Base-by-base conservation (phyloP, 2,113 vertebrate genomes). In the Falco punctatus region DNA sequence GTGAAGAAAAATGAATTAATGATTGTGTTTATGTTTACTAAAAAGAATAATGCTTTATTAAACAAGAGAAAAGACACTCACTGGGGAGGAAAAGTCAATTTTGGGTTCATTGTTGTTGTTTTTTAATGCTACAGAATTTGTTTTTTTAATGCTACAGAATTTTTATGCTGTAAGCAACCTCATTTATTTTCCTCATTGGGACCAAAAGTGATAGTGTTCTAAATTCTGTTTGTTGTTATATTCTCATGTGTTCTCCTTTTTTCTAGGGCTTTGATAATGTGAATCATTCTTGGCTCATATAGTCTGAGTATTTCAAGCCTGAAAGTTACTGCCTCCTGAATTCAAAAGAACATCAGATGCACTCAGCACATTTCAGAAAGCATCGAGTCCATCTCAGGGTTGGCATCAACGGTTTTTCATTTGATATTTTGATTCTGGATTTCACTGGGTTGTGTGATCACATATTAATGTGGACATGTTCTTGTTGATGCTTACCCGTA, bases 211-310 rank as follows among this genome's bases (percentile, higher is more conserved):
- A 65, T 77, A 66, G 54, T 80, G 62, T 46, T 91, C 81, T 83
- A 72, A 85, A 91, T 88, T 92, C 84, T 85, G 78, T 77, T 91
- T 91, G 66, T 84, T 96, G 33, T 75, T 88, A 69, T 62, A 85
- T 61, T 88, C 62, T 91, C 42, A 46, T 89, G 46, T 70, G 30
- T 85, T 92, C 67, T 96, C 22, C 12, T 70, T 92, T 84, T 84
- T 85, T 61, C 35, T 85, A 55, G 26, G 51, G 46, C 66, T 86
- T 91, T 94, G 70, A 80, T 81, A 70, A 8, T 65, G 18, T 97
- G 94, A 97, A 77, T 97, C 92, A 92, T 92, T 88, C 78, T 91
- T 96, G 91, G 81, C 74, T 96, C 22, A 89, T 62, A 21, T 3
- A 58, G 28, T 52, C 66, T 86, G 66, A 94, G 33, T 75, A 75